Base-by-base conservation (phyloP, 2,888 invertebrate species). In the Thyatira batis region DNA sequence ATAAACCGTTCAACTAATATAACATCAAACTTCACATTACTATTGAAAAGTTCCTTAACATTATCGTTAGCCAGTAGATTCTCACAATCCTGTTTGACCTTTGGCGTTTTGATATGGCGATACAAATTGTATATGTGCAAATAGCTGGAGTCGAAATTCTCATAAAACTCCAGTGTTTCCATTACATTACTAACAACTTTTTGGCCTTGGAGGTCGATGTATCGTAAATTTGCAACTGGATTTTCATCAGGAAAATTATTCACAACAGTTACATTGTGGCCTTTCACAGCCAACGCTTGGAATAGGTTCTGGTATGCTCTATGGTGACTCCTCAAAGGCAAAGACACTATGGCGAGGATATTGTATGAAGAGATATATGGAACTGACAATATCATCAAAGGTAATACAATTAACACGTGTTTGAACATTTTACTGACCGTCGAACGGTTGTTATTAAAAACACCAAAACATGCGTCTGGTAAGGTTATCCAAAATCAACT, bases 261-360 rank as follows among this genome's bases (percentile, higher is more conserved):
- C 9, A 94, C 80, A 8, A 94, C 93, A 0, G 94, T 94, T 0
- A 95, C 76, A 9, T 93, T 81, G 65, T 95, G 94, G 0, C 94
- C 95, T 1, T 90, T 86, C 20, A 71, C 71, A 0, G 93, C 93
- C 49, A 95, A 71, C 52, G 91, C 93, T 10, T 85, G 87, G 21
- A 95, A 73, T 11, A 95, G 76, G 0, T 92, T 89, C 60, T 92
- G 83, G 63, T 93, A 94, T 1, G 94, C 93, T 60, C 92, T 89
- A 61, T 94, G 94, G 73, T 95, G 95, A 53, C 95, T 95, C 54
- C 92, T 92, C 0, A 94, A 92, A 0, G 90, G 87, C 64, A 94
- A 85, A 0, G 93, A 92, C 65, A 94, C 93, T 5, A 94, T 71
- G 5, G 61, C 78, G 9, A 81, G 73, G 25, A 80, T 33, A 87